Conservation (phyloP, 1,140 invertebrate species). For the Bombus consobrinus region DNA sequence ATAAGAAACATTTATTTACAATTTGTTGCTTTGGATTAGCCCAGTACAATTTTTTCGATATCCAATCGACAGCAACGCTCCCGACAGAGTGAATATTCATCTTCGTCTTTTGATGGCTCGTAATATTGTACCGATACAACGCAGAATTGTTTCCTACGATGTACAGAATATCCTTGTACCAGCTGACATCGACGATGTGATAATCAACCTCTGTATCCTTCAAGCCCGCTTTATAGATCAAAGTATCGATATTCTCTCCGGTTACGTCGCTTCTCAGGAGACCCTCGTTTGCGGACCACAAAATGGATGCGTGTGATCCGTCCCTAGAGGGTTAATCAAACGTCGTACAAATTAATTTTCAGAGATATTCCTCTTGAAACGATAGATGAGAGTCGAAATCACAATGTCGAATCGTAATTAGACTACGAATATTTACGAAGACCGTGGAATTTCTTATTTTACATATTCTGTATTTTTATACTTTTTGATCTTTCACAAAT, state of each 20-base stretch:
- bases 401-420: no score
- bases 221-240: constrained; percentile 85
- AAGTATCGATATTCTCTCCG: constrained; percentile 86
- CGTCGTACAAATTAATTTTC: not conserved
- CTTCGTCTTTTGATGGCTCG: constrained; percentile 84
- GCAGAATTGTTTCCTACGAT: constrained; percentile 89
- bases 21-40: constrained; percentile 92
- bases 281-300: constrained; percentile 89
- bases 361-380: not conserved
- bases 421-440: no score
- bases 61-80: constrained; percentile 93
- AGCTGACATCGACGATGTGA: constrained; percentile 87
- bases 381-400: not conserved
- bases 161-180: constrained; percentile 88
- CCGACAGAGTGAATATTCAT: constrained; percentile 88
- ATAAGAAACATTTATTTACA: constrained; percentile 80
- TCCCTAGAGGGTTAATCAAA: constrained; percentile 53
- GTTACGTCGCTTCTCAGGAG: constrained; percentile 89
- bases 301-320: constrained; percentile 84
- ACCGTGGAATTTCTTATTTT: no score
- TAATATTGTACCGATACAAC: constrained; percentile 88
- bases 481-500: no score
- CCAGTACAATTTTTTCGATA: constrained; percentile 95
- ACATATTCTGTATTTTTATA: no score
- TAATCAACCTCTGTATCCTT: constrained; percentile 81